phyloP scores from a whole-genome alignment of 1,140 invertebrate species.

The Heliconius eleuchia region DNA sequence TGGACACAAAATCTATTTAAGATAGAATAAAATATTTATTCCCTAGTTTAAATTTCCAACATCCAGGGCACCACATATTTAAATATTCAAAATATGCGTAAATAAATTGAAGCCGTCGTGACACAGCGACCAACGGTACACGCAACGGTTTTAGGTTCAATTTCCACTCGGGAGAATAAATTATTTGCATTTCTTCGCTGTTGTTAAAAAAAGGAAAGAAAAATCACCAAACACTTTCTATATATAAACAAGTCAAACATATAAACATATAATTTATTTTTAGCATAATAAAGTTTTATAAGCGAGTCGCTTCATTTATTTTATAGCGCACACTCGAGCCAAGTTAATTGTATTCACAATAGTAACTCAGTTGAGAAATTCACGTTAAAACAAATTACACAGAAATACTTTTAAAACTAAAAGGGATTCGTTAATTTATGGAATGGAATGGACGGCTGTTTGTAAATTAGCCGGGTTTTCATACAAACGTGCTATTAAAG shows the following conservation, averaged over 20 bases:
- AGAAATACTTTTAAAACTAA: constrained; percentile 41
- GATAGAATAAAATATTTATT: too few species aligned
- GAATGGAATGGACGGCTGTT: constrained; percentile 21
- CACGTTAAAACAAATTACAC: constrained; percentile 33
- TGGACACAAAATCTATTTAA: too few species aligned
- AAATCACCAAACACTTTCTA: neutral
- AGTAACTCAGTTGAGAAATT: constrained; percentile 27
- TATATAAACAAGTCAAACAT: neutral
- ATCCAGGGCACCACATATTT: too few species aligned
- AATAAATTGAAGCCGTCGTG: too few species aligned
- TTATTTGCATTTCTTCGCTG: too few species aligned
- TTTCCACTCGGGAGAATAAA: too few species aligned
- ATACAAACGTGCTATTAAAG: neutral
- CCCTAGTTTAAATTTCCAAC: too few species aligned
- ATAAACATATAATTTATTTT: neutral
- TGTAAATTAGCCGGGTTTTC: constrained; percentile 27
- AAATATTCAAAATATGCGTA: too few species aligned
- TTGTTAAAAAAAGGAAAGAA: too few species aligned
- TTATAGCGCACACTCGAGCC: constrained; percentile 1
- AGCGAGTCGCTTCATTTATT: constrained; percentile 4
- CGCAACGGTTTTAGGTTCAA: too few species aligned
- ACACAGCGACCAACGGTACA: too few species aligned
- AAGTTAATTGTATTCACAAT: constrained; percentile 10
- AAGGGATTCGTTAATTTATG: constrained; percentile 33
- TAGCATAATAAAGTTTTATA: neutral